phyloP scores from a whole-genome alignment of 2,888 invertebrate species.

The Chromoteleia sp. region DNA sequence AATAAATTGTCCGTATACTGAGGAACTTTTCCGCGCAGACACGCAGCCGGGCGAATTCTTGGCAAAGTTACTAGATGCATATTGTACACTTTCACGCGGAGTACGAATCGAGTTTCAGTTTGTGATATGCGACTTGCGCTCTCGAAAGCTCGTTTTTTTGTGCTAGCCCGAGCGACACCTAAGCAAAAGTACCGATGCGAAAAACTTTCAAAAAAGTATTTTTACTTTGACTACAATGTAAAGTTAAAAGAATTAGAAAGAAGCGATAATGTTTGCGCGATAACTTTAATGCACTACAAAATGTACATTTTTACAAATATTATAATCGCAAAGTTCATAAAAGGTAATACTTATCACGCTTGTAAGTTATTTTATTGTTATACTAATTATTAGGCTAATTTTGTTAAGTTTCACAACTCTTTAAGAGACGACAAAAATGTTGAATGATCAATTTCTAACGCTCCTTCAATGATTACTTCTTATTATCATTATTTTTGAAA shows the following conservation, averaged over 20 bases:
- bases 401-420: too few relatives aligned
- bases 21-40: conserved; percentile 56
- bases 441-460: too few relatives aligned
- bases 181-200: neutral
- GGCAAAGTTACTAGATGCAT: conserved; percentile 39
- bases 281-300: too few relatives aligned
- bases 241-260: too few relatives aligned
- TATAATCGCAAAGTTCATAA: too few relatives aligned
- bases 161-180: conserved; percentile 7
- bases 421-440: too few relatives aligned
- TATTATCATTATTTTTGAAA: neutral
- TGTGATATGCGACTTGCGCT: conserved; percentile 24
- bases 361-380: too few relatives aligned
- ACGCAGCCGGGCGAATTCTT: conserved; percentile 43
- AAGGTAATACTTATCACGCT: too few relatives aligned
- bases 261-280: too few relatives aligned
- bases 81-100: conserved; percentile 56
- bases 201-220: neutral
- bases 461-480: neutral
- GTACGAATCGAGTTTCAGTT: conserved; percentile 39
- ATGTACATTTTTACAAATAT: too few relatives aligned
- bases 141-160: conserved; percentile 19
- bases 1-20: conserved; percentile 57
- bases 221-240: neutral
- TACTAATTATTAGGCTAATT: too few relatives aligned